Percentiles rank a stretch among this genome's conserved stretches.
phyloP scores from a whole-genome alignment of 2,888 invertebrate genomes.

The Erebia epiphron region DNA sequence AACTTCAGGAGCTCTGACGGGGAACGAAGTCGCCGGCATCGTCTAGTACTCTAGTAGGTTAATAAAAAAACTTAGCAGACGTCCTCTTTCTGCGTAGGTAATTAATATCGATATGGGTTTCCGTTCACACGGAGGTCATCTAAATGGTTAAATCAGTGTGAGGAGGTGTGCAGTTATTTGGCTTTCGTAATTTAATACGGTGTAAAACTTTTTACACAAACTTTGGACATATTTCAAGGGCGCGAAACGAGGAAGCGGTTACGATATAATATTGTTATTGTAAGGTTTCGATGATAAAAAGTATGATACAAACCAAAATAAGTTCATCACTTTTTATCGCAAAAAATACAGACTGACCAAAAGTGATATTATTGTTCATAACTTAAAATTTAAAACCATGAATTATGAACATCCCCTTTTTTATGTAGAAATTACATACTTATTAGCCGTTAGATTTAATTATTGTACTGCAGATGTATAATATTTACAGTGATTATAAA shows the following conservation, averaged over 20 bases:
- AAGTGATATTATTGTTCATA: too few relatives aligned
- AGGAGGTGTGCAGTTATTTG: conserved; percentile 54
- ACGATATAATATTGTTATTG: conserved; percentile 51
- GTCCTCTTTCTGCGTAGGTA: neutral
- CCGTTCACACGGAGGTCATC: conserved; percentile 24
- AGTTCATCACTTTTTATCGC: neutral
- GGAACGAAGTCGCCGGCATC: neutral
- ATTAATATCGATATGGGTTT: conserved; percentile 18
- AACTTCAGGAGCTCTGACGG: too few relatives aligned
- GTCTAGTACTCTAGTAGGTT: too few relatives aligned
- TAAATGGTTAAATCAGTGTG: conserved; percentile 22
- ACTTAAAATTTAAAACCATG: too few relatives aligned
- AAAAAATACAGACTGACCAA: neutral
- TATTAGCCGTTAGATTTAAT: too few relatives aligned
- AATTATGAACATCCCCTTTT: too few relatives aligned
- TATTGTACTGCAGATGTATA: too few relatives aligned
- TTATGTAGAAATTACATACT: too few relatives aligned
- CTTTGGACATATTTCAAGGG: conserved; percentile 56
- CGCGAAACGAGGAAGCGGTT: conserved; percentile 59
- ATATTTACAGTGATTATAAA: too few relatives aligned
- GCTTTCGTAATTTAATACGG: conserved; percentile 60
- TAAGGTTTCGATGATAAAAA: conserved; percentile 54
- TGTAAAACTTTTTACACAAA: conserved; percentile 44
- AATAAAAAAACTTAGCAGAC: neutral
- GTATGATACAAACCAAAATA: neutral